Evolutionary conservation across 2,113 vertebrate species (phyloP).

Genomic region (Gobius niger): DNA sequence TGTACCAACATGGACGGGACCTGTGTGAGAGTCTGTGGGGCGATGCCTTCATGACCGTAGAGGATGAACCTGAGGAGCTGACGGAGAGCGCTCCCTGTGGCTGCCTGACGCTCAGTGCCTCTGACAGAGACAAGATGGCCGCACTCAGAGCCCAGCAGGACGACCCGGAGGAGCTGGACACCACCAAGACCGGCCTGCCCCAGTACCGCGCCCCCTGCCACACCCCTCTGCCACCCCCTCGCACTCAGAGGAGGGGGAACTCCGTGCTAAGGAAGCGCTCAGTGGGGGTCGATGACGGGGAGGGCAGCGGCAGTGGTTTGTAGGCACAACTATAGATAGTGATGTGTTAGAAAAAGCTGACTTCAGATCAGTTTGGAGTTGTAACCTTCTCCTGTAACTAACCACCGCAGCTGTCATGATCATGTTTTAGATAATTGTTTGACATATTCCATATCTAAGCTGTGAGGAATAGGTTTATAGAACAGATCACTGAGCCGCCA

Average conservation of each 20-base stretch:
- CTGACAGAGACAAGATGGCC: conserved; percentile 73
- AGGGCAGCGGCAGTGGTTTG: conserved; percentile 81
- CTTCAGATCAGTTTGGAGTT: conserved; percentile 41
- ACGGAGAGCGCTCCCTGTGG: conserved; percentile 63
- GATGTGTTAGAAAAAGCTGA: conserved; percentile 23
- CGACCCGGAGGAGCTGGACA: conserved; percentile 75
- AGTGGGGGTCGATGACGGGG: conserved; percentile 70
- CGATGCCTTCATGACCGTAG: conserved; percentile 68
- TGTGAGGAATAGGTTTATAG: conserved; percentile 3
- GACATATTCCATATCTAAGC: conserved; percentile 9
- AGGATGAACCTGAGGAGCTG: conserved; percentile 62
- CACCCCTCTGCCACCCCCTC: conserved; percentile 48
- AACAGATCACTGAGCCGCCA: background rate
- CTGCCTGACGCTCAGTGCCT: conserved; percentile 77
- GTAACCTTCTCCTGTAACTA: conserved; percentile 39
- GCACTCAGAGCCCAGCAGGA: conserved; percentile 72
- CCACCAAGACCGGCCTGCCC: conserved; percentile 75
- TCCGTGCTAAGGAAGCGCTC: conserved; percentile 73
- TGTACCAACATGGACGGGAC: conserved; percentile 79
- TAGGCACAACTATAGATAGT: conserved; percentile 33
- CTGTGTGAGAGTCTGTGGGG: conserved; percentile 82
- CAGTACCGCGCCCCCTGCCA: conserved; percentile 72
- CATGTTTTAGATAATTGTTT: conserved; percentile 22
- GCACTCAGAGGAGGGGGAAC: conserved; percentile 55
- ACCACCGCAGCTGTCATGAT: conserved; percentile 30